phyloP scores from a whole-genome alignment of 2,888 invertebrate genomes.

The Scelioninae gen. 2 region DNA sequence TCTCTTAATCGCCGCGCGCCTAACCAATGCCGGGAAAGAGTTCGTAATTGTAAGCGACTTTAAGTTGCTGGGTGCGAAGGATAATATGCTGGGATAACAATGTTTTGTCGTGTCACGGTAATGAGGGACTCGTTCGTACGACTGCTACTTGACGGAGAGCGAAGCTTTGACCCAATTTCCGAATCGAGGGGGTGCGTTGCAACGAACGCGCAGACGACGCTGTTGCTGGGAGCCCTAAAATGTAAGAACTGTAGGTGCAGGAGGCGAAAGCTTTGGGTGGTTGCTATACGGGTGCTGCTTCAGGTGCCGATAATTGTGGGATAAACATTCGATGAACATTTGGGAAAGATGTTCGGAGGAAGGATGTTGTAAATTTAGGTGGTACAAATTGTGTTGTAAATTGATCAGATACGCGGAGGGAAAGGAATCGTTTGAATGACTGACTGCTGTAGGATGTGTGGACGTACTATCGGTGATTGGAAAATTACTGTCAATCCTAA shows the following conservation, averaged over 20 bases:
- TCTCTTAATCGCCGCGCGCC: constrained; percentile 53
- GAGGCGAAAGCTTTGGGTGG: not conserved
- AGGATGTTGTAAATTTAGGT: no score
- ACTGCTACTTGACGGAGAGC: constrained; percentile 36
- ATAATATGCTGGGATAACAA: constrained; percentile 42
- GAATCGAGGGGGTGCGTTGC: constrained; percentile 5
- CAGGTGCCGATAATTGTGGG: no score
- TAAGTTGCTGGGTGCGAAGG: constrained; percentile 38
- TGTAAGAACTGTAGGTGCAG: no score
- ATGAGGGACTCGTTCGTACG: constrained; percentile 42
- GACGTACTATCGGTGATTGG: no score
- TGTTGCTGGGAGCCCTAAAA: constrained; percentile 38
- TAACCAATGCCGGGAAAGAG: constrained; percentile 41
- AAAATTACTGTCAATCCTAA: no score
- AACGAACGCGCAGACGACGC: constrained; percentile 13
- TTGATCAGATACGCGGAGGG: no score
- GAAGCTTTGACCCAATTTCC: constrained; percentile 52
- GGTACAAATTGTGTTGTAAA: no score
- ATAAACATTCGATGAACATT: no score
- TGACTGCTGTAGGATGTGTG: no score
- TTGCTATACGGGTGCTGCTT: no score
- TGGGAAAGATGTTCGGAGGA: no score
- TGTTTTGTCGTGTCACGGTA: constrained; percentile 44
- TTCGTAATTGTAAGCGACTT: constrained; percentile 41
- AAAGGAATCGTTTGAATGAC: no score